phyloP scores from a whole-genome alignment of 2,113 vertebrate species.

The Tautogolabrus adspersus region DNA sequence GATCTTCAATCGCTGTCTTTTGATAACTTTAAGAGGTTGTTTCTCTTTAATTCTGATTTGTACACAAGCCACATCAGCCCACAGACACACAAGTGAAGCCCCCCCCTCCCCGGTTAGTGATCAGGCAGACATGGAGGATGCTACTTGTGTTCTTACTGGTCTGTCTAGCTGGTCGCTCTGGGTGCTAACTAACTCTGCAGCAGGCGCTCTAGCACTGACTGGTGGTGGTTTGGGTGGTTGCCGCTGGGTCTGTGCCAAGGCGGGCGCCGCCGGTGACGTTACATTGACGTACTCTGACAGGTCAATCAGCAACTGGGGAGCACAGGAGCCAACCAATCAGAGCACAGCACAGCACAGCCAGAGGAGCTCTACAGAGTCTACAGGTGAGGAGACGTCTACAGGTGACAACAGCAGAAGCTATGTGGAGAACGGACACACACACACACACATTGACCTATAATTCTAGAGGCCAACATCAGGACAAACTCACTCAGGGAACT shows the following conservation, averaged over 20 bases:
- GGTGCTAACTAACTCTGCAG: slow-evolving; percentile 60
- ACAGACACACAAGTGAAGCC: not conserved
- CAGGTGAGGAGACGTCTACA: slow-evolving; percentile 21
- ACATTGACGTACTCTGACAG: slow-evolving; percentile 76
- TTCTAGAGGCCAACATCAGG: not conserved
- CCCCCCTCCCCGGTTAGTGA: slow-evolving; percentile 55
- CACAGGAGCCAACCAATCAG: slow-evolving; percentile 79
- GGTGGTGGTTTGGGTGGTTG: slow-evolving; percentile 70
- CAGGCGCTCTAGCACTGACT: slow-evolving; percentile 46
- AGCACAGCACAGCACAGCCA: slow-evolving; percentile 45
- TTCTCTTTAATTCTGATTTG: fast-evolving
- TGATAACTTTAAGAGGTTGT: not conserved
- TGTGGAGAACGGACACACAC: slow-evolving; percentile 25
- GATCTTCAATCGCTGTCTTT: too few relatives aligned
- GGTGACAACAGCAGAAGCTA: slow-evolving; percentile 20
- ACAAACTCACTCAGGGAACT: slow-evolving; percentile 12
- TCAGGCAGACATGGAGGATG: slow-evolving; percentile 47
- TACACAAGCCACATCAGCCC: not conserved
- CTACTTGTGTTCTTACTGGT: slow-evolving; percentile 64
- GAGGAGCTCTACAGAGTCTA: slow-evolving; percentile 31
- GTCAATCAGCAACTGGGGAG: slow-evolving; percentile 77
- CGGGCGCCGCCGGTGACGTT: slow-evolving; percentile 40
- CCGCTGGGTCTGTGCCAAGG: slow-evolving; percentile 42
- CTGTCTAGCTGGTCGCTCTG: slow-evolving; percentile 14
- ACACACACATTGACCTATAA: not conserved